A percentile compares a stretch with the other conserved stretches of the same genome.
These are phyloP conservation scores for Pollenia angustigena DNA, from an alignment of 2,888 invertebrate genomes.

Conservation along the genomic window DNA sequence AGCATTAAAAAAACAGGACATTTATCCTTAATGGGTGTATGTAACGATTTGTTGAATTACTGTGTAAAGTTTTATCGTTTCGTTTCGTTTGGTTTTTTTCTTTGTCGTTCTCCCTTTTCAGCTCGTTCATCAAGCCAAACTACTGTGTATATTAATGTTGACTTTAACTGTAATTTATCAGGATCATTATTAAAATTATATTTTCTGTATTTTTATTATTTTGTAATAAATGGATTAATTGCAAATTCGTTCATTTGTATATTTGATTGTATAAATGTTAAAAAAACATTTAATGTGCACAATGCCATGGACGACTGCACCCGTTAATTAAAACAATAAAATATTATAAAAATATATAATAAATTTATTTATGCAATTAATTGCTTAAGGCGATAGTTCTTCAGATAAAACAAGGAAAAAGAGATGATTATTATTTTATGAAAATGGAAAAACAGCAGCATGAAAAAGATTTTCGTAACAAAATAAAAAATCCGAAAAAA, in stretches of 20 bases:
- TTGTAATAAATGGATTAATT: constrained; percentile 53
- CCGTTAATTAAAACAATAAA: constrained; percentile 7
- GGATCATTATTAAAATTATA: constrained; percentile 59
- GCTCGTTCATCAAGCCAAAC: constrained; percentile 19
- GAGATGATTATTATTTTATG: no score
- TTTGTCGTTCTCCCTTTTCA: neutral
- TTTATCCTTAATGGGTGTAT: neutral
- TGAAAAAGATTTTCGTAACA: no score
- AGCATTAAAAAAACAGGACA: neutral
- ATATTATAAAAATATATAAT: neutral
- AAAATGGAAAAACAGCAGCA: no score
- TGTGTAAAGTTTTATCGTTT: neutral
- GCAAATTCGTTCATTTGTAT: neutral
- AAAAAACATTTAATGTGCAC: constrained; percentile 1
- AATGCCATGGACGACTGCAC: neutral
- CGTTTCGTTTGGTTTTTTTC: no score
- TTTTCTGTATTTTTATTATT: constrained; percentile 11
- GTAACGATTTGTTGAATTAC: constrained; percentile 33
- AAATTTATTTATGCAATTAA: constrained; percentile 1
- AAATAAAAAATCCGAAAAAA: no score
- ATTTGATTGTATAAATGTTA: neutral
- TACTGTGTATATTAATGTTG: constrained; percentile 38
- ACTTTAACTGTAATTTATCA: constrained; percentile 55
- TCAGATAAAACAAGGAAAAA: neutral
- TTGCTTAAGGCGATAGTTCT: neutral